Conservation (phyloP, 2,888 invertebrate species). For the Brenthis daphne region DNA sequence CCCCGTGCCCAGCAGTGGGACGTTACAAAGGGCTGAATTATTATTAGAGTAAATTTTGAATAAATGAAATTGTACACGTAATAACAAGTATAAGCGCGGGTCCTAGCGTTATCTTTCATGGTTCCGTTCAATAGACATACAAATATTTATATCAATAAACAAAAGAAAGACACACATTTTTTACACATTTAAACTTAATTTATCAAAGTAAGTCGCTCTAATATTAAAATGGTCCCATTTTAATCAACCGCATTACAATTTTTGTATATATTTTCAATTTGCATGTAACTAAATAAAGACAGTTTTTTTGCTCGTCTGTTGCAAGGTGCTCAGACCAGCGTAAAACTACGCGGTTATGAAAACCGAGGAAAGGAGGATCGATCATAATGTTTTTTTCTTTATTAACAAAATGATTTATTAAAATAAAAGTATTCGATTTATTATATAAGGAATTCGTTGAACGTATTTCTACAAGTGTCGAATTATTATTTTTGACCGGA, state of each 20-base stretch:
- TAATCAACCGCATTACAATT: not conserved
- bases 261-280: conserved; percentile 9
- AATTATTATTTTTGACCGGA: conserved; percentile 9
- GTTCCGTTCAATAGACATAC: too few species aligned
- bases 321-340: conserved; percentile 17
- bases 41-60: too few species aligned
- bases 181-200: too few species aligned
- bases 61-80: too few species aligned
- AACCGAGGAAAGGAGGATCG: not conserved
- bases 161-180: too few species aligned
- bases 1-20: too few species aligned
- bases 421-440: conserved; percentile 4
- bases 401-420: conserved; percentile 1
- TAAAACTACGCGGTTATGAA: conserved; percentile 17
- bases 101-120: too few species aligned
- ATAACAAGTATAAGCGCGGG: too few species aligned
- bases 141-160: too few species aligned
- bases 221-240: too few species aligned
- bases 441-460: conserved; percentile 13
- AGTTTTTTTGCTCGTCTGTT: conserved; percentile 12
- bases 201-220: too few species aligned
- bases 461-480: not conserved
- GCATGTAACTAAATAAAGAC: conserved; percentile 7
- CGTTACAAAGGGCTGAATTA: too few species aligned
- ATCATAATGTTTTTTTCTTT: not conserved